Evolutionary conservation across 1,140 invertebrate species (phyloP).

Genomic region (Scaptodrosophila lebanonensis): DNA sequence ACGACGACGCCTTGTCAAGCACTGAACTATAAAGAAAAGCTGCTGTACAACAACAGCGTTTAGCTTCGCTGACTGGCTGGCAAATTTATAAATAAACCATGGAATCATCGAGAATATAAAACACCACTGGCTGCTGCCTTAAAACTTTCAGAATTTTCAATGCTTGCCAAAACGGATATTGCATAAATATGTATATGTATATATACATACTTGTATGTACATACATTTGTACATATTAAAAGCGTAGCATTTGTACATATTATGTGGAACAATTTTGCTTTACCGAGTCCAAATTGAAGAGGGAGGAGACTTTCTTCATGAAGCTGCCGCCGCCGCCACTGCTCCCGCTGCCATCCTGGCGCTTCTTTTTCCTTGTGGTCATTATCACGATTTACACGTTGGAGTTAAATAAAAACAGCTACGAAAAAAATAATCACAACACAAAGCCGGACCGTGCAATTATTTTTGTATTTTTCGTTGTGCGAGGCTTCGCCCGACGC

Average conservation of each 20-base stretch:
- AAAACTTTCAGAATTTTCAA: background rate
- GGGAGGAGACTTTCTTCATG: conserved; percentile 90
- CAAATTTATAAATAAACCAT: conserved; percentile 74
- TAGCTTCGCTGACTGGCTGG: conserved; percentile 33
- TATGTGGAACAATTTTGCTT: conserved; percentile 66
- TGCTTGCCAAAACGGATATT: conserved; percentile 19
- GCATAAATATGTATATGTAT: conserved; percentile 35
- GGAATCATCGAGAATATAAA: conserved; percentile 61
- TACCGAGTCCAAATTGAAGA: conserved; percentile 91
- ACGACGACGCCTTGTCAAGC: background rate
- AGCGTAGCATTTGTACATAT: too few species aligned
- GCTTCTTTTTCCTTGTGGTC: conserved; percentile 87
- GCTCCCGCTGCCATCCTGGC: conserved; percentile 81
- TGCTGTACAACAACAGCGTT: conserved; percentile 16
- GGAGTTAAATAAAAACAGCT: too few species aligned
- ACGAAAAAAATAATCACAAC: conserved; percentile 41
- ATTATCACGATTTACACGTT: conserved; percentile 50
- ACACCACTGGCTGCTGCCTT: too few species aligned
- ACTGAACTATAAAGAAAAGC: conserved; percentile 14
- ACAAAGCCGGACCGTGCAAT: too few species aligned
- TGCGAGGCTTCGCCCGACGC: too few species aligned
- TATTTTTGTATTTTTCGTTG: too few species aligned
- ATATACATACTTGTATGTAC: background rate
- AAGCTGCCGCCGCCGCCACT: conserved; percentile 80
- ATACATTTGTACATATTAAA: conserved; percentile 2